Evolutionary conservation across 2,888 invertebrate species (phyloP), one percentile per base, ranked within the genome.

Genomic region (Rhingia rostrata): DNA sequence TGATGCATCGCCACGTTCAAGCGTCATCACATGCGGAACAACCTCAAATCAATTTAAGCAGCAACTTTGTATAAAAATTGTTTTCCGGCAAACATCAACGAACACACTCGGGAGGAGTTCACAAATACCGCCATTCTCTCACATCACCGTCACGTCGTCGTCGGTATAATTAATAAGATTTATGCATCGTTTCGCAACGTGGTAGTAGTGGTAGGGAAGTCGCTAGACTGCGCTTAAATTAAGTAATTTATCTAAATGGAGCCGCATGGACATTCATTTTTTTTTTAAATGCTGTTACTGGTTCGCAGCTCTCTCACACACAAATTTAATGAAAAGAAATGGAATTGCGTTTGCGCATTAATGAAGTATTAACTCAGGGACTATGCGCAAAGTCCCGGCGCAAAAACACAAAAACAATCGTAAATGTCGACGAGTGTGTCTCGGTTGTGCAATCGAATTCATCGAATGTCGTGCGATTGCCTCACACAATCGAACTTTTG

Each of bases 161-260:
- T 39, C 39, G 10, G n/a, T 37, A 54, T 74, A 80, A 80, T 80
- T 80, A 74, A 74, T 67, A 61, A 67, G 74, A 80, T 80, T 74
- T 74, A 74, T 80, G 56, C 56, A 43, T n/a, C 39, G 22, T 22
- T 22, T 22, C 22, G 22, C 22, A 22, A 2, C 22, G 22, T 22
- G 22, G 22, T 22, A 22, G 22, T 22, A 22, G 22, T 22, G 22
- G 22, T 22, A 22, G 22, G 22, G 22, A 22, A 22, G 22, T 22
- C 22, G 22, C 22, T 22, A 22, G 22, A 22, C 51, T 43, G 66
- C 43, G 41, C 39, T 79, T 53, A 83, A 83, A 79, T 83, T 79
- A 83, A 83, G 73, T 47, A 83, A 83, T 79, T 79, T 79, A 79
- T 73, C 79, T 58, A 79, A 83, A 79, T 83, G 73, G 66, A 77